Percentiles rank a stretch among this genome's conserved stretches.
These are phyloP conservation scores for Pelobates cultripes DNA, from an alignment of 2,797 vertebrate species.

Conservation along the genomic window DNA sequence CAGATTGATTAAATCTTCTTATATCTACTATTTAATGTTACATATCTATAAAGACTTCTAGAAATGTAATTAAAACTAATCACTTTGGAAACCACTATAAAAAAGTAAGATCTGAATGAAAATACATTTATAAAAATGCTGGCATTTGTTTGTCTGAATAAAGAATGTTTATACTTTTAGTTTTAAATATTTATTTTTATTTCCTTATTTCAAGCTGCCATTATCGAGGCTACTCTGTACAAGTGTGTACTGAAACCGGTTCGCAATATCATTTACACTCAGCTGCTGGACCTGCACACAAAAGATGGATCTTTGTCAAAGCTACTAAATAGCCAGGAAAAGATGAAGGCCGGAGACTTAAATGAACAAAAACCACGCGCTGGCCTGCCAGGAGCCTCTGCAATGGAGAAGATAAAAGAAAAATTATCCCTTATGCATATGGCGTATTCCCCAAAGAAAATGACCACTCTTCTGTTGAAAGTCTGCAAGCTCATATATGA, in stretches of 20 bases:
- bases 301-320: constrained; percentile 66
- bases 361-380: constrained; percentile 72
- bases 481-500: constrained; percentile 85
- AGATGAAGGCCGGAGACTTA: constrained; percentile 65
- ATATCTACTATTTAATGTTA: no score
- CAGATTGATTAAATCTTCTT: no score
- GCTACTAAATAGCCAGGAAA: constrained; percentile 71
- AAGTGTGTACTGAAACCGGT: constrained; percentile 82
- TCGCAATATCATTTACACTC: constrained; percentile 72
- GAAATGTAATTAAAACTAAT: no score
- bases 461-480: constrained; percentile 81
- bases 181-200: neutral
- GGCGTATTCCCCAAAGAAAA: constrained; percentile 83
- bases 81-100: no score
- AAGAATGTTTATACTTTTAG: no score
- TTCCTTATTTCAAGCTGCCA: constrained; percentile 66
- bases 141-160: no score
- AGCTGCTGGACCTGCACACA: constrained; percentile 67
- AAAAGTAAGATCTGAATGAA: no score
- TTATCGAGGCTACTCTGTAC: constrained; percentile 80
- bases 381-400: constrained; percentile 69
- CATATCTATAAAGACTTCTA: no score
- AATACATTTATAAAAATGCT: no score
- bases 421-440: constrained; percentile 77
- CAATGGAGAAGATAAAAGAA: constrained; percentile 78